Conservation (phyloP, 2,113 vertebrate genomes). For the Megaceryle maxima region DNA sequence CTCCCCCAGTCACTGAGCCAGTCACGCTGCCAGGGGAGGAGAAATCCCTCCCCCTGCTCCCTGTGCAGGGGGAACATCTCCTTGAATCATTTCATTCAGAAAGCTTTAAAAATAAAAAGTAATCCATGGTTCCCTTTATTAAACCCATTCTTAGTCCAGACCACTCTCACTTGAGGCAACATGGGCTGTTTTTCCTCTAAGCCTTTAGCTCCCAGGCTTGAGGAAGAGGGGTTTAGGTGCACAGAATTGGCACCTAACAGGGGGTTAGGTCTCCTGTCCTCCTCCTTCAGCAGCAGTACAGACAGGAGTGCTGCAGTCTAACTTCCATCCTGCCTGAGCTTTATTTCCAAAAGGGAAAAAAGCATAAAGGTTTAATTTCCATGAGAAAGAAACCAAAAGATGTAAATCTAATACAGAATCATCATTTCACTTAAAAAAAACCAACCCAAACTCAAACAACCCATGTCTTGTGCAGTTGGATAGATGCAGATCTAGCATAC, state of each 20-base stretch:
- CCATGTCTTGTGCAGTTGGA: neutral
- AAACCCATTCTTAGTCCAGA: neutral
- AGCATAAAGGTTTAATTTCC: neutral
- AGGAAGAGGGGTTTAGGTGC: neutral
- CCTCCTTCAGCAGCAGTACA: accelerated
- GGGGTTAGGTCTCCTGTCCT: neutral
- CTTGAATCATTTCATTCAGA: neutral
- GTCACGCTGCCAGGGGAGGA: neutral
- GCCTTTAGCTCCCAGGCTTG: neutral
- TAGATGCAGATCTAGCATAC: neutral
- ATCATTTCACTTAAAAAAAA: neutral
- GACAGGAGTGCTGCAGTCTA: neutral
- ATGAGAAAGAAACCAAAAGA: neutral
- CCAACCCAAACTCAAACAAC: neutral
- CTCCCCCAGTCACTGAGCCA: neutral
- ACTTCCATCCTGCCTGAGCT: neutral
- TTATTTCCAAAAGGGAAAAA: neutral
- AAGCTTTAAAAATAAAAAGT: neutral
- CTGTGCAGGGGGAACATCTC: neutral
- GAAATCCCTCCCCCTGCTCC: neutral
- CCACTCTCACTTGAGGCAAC: neutral
- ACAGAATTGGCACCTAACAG: too few relatives aligned
- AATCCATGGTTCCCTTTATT: neutral
- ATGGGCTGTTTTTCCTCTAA: neutral
- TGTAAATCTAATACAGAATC: accelerated